phyloP scores from a whole-genome alignment of 2,797 vertebrate species.

The Manis javanica region DNA sequence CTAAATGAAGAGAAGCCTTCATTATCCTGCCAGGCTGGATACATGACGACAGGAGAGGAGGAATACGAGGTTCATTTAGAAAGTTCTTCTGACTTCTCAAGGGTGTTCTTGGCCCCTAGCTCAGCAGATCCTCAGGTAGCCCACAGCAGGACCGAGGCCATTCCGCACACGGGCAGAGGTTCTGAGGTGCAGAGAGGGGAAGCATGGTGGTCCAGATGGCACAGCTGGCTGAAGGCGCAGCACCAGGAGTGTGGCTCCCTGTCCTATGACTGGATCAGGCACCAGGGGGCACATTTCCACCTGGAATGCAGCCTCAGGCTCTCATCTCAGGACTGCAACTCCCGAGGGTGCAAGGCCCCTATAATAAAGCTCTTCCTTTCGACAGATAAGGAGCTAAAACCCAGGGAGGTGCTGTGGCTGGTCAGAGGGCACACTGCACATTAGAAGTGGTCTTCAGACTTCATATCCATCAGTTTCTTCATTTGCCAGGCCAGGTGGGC shows the following conservation, averaged over 20 bases:
- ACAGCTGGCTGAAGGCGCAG: background rate
- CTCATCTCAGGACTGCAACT: background rate
- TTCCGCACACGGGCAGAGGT: background rate
- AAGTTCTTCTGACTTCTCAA: background rate
- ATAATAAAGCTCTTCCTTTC: background rate
- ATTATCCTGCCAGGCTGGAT: background rate
- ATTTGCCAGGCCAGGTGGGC: background rate
- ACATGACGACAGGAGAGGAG: background rate
- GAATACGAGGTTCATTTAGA: background rate
- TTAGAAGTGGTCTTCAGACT: background rate
- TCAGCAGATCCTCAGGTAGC: background rate
- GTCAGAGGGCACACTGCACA: background rate
- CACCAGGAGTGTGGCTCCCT: background rate
- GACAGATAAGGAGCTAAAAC: background rate
- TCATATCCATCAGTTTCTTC: background rate
- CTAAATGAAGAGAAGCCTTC: background rate
- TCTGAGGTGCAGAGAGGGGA: background rate
- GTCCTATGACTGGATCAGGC: background rate
- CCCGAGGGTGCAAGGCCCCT: background rate
- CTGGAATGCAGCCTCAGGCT: background rate
- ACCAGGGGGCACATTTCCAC: too few relatives aligned
- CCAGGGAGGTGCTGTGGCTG: background rate
- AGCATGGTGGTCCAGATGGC: background rate
- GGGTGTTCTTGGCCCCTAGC: background rate
- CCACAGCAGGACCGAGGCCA: background rate